phyloP scores from a whole-genome alignment of 2,113 vertebrate species.

The Sapayoa aenigma region DNA sequence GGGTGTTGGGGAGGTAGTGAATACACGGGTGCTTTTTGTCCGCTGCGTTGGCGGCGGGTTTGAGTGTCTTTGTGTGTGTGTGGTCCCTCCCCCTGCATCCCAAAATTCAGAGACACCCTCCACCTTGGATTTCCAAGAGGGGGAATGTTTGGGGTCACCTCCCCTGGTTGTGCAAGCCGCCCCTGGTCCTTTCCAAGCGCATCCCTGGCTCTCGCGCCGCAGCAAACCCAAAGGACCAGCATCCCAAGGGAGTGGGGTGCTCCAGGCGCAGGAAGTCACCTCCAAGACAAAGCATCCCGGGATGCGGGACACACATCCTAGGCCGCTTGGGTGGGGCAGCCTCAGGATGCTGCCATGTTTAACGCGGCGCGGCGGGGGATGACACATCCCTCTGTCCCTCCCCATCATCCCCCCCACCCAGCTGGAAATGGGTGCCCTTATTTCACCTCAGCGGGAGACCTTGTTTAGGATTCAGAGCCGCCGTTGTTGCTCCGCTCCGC shows the following conservation, averaged over 20 bases:
- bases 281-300: neutral
- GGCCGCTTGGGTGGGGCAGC: slow-evolving; percentile 50
- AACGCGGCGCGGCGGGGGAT: neutral
- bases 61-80: neutral
- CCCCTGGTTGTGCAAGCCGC: neutral
- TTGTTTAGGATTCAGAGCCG: neutral
- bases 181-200: neutral
- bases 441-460: neutral
- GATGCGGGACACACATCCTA: neutral
- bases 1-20: neutral
- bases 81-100: neutral
- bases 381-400: neutral
- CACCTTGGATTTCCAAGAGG: neutral
- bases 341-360: slow-evolving; percentile 31
- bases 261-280: rapidly evolving
- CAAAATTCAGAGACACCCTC: neutral
- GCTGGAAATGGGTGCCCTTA: neutral
- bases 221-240: neutral
- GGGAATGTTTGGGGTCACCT: neutral
- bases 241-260: neutral
- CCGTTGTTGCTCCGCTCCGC: neutral
- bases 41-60: neutral
- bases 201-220: neutral
- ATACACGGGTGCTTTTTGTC: neutral
- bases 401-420: rapidly evolving